Percentiles rank a stretch among this genome's conserved stretches.
These are phyloP conservation scores for Nephrotoma flavescens DNA, from an alignment of 2,888 invertebrate species.

Conservation along the genomic window DNA sequence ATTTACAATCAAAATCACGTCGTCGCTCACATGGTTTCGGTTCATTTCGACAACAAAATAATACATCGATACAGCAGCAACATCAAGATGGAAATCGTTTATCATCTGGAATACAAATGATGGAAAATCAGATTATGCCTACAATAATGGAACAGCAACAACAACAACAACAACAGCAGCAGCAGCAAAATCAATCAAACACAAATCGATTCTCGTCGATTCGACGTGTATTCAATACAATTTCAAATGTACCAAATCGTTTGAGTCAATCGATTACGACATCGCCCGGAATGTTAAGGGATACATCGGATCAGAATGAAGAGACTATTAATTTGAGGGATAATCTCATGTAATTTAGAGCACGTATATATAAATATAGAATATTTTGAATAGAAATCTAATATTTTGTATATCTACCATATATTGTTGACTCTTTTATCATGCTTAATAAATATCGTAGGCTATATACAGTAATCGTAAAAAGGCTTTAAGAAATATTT, in stretches of 20 bases:
- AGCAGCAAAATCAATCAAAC: conserved; percentile 19
- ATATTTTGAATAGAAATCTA: no score
- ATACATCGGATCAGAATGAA: conserved; percentile 14
- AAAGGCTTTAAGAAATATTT: no score
- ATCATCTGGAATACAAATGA: neutral
- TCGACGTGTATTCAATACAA: conserved; percentile 24
- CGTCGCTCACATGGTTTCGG: neutral
- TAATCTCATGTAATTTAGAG: neutral
- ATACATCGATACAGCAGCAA: neutral
- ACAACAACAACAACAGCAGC: conserved; percentile 28
- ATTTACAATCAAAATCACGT: neutral
- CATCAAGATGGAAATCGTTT: neutral
- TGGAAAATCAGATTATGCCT: neutral
- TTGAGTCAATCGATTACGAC: conserved; percentile 15
- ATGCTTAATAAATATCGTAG: no score
- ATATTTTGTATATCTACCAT: no score
- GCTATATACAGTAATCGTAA: no score
- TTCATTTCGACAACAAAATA: neutral
- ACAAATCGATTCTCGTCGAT: conserved; percentile 15
- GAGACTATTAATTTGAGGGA: conserved; percentile 26
- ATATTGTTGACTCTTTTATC: no score
- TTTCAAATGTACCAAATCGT: conserved; percentile 21
- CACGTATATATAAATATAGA: neutral
- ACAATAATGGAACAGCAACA: conserved; percentile 6
- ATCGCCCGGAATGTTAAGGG: neutral